Conservation (phyloP, 2,797 vertebrate species). For the Semaprochilodus insignis region DNA sequence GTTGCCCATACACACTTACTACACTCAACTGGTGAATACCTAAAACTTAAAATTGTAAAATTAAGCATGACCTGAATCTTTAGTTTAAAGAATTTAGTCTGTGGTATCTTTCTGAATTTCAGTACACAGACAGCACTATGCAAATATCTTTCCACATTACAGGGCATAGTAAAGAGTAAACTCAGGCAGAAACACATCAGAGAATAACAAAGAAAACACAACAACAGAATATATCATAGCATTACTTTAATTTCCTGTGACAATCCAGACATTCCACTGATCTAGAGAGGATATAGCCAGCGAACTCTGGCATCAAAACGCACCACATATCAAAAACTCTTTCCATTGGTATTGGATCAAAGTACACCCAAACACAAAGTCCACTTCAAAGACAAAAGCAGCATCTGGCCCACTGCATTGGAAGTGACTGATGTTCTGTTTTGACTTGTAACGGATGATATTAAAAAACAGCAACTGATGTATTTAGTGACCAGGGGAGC, state of each 20-base stretch:
- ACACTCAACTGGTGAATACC: no score
- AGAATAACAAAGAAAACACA: not conserved
- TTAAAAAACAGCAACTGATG: slow-evolving; percentile 9
- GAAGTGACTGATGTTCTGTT: not conserved
- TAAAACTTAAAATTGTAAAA: no score
- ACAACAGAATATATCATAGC: not conserved
- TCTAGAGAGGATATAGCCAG: not conserved
- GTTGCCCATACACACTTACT: no score
- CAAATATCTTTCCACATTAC: no score
- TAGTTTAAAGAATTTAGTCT: no score
- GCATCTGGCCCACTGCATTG: not conserved
- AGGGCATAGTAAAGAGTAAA: no score
- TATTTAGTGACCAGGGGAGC: not conserved
- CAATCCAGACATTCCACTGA: not conserved
- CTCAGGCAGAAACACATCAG: not conserved
- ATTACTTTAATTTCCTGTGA: not conserved
- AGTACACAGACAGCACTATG: not conserved
- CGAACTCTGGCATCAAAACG: not conserved
- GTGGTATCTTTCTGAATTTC: not conserved
- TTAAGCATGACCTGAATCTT: no score
- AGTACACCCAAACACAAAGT: not conserved
- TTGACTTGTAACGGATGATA: not conserved
- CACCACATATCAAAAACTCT: not conserved
- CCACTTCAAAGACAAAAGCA: not conserved
- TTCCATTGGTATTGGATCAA: not conserved